These are phyloP conservation scores for Chlamydotis undulata DNA, from an alignment of 2,113 vertebrate genomes.

Conservation along the genomic window DNA sequence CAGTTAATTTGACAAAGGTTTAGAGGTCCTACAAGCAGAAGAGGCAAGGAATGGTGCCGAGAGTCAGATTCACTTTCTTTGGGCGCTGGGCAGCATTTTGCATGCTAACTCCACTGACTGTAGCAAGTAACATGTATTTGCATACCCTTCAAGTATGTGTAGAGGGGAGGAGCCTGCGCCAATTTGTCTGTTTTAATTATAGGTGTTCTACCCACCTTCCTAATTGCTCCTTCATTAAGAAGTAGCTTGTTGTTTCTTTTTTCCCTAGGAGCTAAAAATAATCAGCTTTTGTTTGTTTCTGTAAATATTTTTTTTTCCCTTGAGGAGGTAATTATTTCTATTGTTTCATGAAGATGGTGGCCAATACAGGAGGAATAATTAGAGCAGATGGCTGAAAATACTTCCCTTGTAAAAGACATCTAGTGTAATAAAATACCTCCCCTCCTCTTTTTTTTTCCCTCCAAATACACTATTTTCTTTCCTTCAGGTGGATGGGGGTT, in stretches of 20 bases:
- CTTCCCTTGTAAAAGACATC: constrained; percentile 64
- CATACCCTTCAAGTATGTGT: constrained; percentile 3
- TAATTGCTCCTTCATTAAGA: constrained; percentile 75
- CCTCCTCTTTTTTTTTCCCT: constrained; percentile 47
- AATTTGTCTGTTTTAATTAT: constrained; percentile 70
- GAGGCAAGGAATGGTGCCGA: background rate
- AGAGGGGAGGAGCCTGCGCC: constrained; percentile 7
- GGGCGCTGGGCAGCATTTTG: background rate
- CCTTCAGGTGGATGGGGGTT: constrained; percentile 68
- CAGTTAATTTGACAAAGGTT: background rate
- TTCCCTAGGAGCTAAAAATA: constrained; percentile 74
- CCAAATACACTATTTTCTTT: constrained; percentile 58
- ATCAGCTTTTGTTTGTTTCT: constrained; percentile 82
- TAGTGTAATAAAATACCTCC: constrained; percentile 55
- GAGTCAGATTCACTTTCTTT: background rate
- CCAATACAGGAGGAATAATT: constrained; percentile 78
- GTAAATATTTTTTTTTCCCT: constrained; percentile 71
- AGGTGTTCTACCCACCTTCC: constrained; percentile 68
- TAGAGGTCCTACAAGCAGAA: background rate
- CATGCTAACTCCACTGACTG: background rate
- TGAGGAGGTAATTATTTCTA: constrained; percentile 80
- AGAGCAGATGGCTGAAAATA: constrained; percentile 78
- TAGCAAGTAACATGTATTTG: background rate
- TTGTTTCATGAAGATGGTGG: constrained; percentile 77
- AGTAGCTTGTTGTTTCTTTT: constrained; percentile 64